Evolutionary conservation across 2,113 vertebrate genomes (phyloP), one percentile per base, ranked within the genome.

Genomic region (Picathartes gymnocephalus): DNA sequence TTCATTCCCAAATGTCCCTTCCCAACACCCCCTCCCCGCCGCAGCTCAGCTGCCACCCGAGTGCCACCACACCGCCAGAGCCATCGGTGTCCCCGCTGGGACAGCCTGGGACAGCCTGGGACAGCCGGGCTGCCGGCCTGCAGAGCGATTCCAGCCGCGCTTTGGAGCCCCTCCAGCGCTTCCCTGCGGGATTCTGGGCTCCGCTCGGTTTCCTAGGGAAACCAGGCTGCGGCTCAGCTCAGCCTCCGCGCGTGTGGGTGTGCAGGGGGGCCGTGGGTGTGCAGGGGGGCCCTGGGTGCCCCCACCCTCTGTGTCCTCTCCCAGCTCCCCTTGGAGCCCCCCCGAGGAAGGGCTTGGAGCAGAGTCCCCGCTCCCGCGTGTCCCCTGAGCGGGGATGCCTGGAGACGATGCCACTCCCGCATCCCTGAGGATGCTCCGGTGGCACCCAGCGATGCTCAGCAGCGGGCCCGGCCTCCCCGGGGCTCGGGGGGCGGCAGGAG

Each of bases 201-300:
- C 89, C 2, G 7, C 73, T 95, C 1, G 8, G 93, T 94, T 92
- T 96, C 95, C 95, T 87, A 91, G 60, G 92, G 96, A 94, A 94
- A 95, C 95, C 60, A 62, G 73, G 64, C 81, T 81, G 84, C 86
- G 44, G 93, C 84, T 91, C 47, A 0, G 93, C 92, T 81, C 95
- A 84, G 93, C 95, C 93, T 39, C 84, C 48, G 4, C 65, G 5
- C 60, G 4, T 11, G 42, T 62, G 90, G 93, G 48, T 2, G 81
- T 37, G 80, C 37, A 24, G 20, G 54, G 80, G 66, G 14, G 17
- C 18, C 18, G 13, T 11, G 81, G 57, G 48, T 25, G 74, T 42
- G 42, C 42, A 18, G 44, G 7, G 6, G 16, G 28, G 7, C 1
- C 1, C 18, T 35, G 77, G 28, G 54, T 15, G 68, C 73, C 62